Evolutionary conservation across 2,113 vertebrate genomes (phyloP).

Genomic region (Lamprotornis superbus): DNA sequence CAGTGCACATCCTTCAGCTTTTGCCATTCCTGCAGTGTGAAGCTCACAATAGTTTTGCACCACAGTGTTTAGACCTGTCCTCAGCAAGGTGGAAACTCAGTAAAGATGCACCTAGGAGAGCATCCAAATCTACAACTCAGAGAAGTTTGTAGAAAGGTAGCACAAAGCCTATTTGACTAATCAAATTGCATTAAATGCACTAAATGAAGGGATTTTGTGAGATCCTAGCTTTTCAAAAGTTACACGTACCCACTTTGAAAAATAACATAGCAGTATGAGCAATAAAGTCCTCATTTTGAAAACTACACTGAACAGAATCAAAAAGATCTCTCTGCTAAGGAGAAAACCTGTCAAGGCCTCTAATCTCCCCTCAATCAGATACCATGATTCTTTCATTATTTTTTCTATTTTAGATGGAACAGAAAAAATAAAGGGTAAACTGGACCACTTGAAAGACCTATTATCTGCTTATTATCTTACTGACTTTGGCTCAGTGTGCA

Average conservation of each 20-base stretch:
- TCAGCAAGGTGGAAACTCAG: background rate
- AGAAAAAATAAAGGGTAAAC: background rate
- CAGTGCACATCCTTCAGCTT: background rate
- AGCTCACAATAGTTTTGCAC: background rate
- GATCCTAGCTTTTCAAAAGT: background rate
- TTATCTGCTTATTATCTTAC: background rate
- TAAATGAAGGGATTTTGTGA: background rate
- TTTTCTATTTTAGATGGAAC: background rate
- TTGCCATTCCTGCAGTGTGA: background rate
- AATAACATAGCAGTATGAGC: background rate
- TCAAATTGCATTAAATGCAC: background rate
- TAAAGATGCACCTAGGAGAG: background rate
- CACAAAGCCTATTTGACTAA: background rate
- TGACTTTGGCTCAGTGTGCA: background rate
- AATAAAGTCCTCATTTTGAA: background rate
- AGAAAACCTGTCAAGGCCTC: background rate
- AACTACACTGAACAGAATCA: background rate
- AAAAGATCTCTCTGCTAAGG: background rate
- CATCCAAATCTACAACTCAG: background rate
- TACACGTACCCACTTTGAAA: background rate
- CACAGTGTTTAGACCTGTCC: rapidly evolving
- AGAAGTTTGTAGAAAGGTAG: background rate
- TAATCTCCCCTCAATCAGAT: background rate
- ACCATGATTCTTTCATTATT: background rate
- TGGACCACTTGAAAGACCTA: background rate